Percentiles rank a stretch among this genome's conserved stretches.
phyloP scores from a whole-genome alignment of 2,888 invertebrate species.

The Acheta domesticus region DNA sequence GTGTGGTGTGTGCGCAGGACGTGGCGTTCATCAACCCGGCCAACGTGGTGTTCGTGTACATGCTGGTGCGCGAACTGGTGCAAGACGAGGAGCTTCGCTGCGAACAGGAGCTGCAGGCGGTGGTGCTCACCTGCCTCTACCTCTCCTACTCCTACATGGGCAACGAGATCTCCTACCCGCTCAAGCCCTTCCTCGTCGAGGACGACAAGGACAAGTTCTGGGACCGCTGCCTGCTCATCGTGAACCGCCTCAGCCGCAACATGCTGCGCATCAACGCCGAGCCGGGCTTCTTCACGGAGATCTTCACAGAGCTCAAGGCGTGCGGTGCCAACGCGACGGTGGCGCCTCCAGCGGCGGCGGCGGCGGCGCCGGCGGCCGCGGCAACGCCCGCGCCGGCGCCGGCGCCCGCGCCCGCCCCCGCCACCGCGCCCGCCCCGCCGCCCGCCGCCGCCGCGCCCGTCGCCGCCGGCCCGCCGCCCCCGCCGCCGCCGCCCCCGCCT shows the following conservation, averaged over 20 bases:
- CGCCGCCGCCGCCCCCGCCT: neutral
- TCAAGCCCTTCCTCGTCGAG: constrained; percentile 97
- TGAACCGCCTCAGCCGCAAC: constrained; percentile 84
- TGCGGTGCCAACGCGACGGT: constrained; percentile 41
- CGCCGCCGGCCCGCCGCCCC: neutral
- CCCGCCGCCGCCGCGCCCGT: constrained; percentile 20
- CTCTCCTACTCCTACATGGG: constrained; percentile 99
- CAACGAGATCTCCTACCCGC: constrained; percentile 97
- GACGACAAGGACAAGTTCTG: constrained; percentile 96
- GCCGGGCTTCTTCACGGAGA: constrained; percentile 97
- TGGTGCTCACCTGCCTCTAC: constrained; percentile 96
- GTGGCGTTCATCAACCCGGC: constrained; percentile 99
- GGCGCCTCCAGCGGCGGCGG: neutral
- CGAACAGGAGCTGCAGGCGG: constrained; percentile 85
- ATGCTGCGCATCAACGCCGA: constrained; percentile 98
- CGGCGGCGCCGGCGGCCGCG: neutral
- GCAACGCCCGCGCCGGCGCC: constrained; percentile 12
- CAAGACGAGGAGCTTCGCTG: constrained; percentile 77
- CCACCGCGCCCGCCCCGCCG: neutral
- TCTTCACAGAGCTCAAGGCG: constrained; percentile 95
- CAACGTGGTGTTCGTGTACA: constrained; percentile 98
- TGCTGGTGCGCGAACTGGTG: constrained; percentile 92
- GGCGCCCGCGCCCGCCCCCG: constrained; percentile 4
- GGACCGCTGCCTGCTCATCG: constrained; percentile 92
- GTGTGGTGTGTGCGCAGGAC: constrained; percentile 62